Evolutionary conservation across 1,140 invertebrate species (phyloP).

Genomic region (Muscidifurax raptorellus): DNA sequence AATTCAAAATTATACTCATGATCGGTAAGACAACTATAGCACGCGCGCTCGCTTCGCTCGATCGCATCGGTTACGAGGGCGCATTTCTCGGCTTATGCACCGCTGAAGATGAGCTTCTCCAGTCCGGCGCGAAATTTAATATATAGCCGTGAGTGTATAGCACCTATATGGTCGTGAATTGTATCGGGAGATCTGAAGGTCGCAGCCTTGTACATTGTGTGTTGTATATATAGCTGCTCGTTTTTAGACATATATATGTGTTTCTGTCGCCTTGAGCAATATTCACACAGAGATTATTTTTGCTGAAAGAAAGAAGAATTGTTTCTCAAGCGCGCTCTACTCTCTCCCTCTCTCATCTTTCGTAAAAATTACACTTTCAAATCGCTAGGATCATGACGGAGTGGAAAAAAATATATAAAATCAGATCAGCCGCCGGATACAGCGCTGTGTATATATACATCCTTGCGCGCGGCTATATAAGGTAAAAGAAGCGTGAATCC

Average conservation of each 20-base stretch:
- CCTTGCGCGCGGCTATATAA: background rate
- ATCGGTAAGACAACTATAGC: too few species aligned
- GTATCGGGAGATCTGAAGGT: background rate
- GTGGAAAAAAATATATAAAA: constrained; percentile 19
- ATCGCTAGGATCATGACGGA: constrained; percentile 22
- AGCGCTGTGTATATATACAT: constrained; percentile 7
- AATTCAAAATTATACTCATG: too few species aligned
- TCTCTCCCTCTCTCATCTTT: background rate
- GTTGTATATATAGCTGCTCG: too few species aligned
- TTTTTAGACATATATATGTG: background rate
- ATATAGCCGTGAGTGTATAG: background rate
- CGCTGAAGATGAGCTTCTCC: constrained; percentile 49
- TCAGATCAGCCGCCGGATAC: constrained; percentile 51
- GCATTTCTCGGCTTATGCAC: constrained; percentile 43
- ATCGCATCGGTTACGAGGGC: constrained; percentile 52
- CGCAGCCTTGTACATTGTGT: background rate
- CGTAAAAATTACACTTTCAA: constrained; percentile 8
- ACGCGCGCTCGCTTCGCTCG: background rate
- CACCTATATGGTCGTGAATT: constrained; percentile 1
- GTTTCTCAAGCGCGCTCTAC: background rate
- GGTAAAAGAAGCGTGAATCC: constrained; percentile 44
- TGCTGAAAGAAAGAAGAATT: background rate
- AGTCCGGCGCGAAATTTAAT: constrained; percentile 57
- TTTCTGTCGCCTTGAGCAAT: background rate
- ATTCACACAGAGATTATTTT: background rate